Evolutionary conservation across 2,113 vertebrate genomes (phyloP).

Genomic region (Callipepla squamata): DNA sequence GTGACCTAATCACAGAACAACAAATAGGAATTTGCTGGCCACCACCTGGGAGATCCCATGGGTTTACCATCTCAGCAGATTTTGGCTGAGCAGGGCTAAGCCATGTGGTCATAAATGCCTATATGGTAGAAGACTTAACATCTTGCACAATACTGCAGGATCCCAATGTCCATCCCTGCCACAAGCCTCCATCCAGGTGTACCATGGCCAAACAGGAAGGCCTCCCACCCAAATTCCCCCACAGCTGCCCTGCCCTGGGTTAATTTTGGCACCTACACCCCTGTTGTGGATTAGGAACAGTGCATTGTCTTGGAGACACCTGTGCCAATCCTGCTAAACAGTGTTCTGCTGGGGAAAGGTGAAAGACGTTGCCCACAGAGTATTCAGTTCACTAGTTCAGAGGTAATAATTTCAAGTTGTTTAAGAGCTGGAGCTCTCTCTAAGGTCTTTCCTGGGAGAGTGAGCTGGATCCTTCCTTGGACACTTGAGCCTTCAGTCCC

Average conservation of each 20-base stretch:
- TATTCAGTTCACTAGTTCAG: too few relatives aligned
- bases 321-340: too few relatives aligned
- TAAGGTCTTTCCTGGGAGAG: too few relatives aligned
- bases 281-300: fast-evolving
- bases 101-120: fast-evolving
- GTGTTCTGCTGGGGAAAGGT: too few relatives aligned
- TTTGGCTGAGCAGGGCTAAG: not conserved
- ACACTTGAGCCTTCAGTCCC: too few relatives aligned
- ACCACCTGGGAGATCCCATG: not conserved
- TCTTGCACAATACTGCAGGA: not conserved
- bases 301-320: not conserved
- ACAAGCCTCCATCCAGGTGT: too few relatives aligned
- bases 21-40: not conserved
- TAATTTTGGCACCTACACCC: not conserved
- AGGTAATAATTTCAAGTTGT: too few relatives aligned
- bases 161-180: not conserved
- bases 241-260: not conserved
- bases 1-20: not conserved
- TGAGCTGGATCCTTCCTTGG: too few relatives aligned
- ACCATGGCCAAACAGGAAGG: not conserved
- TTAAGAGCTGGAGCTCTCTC: too few relatives aligned
- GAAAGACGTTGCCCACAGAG: too few relatives aligned
- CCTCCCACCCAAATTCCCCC: not conserved
- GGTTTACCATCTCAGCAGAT: not conserved
- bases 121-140: too few relatives aligned